Evolutionary conservation across 2,113 vertebrate genomes (phyloP).

Genomic region (Barbus barbus): DNA sequence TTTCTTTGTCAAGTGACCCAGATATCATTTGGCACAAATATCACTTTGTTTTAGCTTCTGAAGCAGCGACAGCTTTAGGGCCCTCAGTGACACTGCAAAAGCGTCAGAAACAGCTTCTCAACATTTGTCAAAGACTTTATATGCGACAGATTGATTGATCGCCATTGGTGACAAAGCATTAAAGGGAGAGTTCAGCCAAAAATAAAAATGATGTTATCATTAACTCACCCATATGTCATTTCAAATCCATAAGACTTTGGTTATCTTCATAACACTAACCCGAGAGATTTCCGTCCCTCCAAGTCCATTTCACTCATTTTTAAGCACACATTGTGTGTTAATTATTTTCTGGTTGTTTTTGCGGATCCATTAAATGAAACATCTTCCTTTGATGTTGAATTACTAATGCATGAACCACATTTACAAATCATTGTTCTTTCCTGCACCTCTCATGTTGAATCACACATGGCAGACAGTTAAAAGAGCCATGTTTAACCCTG

Average conservation of each 20-base stretch:
- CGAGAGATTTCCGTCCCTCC: background rate
- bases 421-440: background rate
- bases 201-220: background rate
- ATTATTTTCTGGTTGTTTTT: background rate
- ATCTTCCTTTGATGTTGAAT: background rate
- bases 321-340: background rate
- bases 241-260: background rate
- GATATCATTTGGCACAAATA: background rate
- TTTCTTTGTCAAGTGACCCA: background rate
- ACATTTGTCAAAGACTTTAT: background rate
- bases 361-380: background rate
- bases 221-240: background rate
- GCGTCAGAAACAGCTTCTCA: background rate
- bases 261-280: background rate
- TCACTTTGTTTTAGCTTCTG: slow-evolving; percentile 2
- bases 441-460: background rate
- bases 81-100: background rate
- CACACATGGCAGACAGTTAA: background rate
- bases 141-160: background rate
- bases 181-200: background rate
- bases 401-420: background rate
- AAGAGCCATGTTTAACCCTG: background rate
- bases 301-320: background rate
- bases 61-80: background rate
- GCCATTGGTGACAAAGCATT: background rate